phyloP scores from a whole-genome alignment of 2,797 vertebrate species.

The Brachyrhaphis roseni region DNA sequence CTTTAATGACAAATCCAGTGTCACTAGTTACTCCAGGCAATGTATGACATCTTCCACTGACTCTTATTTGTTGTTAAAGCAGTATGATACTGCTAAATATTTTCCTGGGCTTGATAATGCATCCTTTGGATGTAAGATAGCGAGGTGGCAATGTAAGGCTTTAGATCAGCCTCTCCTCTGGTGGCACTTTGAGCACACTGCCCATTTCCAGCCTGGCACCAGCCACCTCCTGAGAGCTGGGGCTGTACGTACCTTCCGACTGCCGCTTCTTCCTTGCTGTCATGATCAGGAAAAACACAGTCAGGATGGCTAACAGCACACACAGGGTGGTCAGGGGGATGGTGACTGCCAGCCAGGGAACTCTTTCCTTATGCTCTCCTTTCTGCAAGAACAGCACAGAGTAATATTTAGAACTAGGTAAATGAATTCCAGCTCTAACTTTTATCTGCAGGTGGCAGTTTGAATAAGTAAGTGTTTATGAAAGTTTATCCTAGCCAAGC shows the following conservation, averaged over 20 bases:
- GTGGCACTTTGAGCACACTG: conserved; percentile 96
- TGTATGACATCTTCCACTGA: conserved; percentile 16
- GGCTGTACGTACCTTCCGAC: conserved; percentile 98
- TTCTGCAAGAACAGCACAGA: conserved; percentile 81
- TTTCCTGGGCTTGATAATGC: conserved; percentile 17
- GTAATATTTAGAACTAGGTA: background rate
- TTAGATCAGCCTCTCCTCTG: conserved; percentile 90
- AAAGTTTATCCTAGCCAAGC: background rate
- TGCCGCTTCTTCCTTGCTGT: conserved; percentile 94
- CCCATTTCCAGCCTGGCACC: conserved; percentile 98
- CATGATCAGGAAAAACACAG: conserved; percentile 88
- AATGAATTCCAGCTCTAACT: background rate
- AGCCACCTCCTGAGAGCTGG: conserved; percentile 95
- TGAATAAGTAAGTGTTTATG: background rate
- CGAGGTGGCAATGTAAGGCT: background rate
- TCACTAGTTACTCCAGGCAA: conserved; percentile 43
- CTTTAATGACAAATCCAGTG: conserved; percentile 2
- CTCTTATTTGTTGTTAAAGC: conserved; percentile 7
- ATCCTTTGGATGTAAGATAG: conserved; percentile 33
- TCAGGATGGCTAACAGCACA: conserved; percentile 86
- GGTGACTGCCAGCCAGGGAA: conserved; percentile 90
- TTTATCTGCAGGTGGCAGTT: background rate
- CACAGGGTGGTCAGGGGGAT: conserved; percentile 91
- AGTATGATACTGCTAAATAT: conserved; percentile 20
- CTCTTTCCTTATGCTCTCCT: conserved; percentile 76